Base-by-base conservation (phyloP, 2,113 vertebrate genomes). In the Sylvia atricapilla region DNA sequence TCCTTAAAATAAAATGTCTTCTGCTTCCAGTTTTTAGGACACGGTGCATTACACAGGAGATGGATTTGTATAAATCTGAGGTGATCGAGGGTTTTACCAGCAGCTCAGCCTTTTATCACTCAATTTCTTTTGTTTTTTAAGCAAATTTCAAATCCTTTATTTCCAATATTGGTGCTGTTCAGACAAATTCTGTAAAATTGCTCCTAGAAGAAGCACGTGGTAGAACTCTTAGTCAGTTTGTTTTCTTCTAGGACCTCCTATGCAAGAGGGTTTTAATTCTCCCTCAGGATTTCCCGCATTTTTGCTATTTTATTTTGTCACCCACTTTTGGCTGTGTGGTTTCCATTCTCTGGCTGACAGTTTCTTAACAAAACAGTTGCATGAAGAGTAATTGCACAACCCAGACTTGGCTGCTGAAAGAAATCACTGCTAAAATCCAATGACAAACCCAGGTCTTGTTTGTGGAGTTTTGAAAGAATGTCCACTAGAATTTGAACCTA, bases 21-120 rank as follows among this genome's bases (percentile, higher is more conserved):
- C 90, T 97, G 98, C 98, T 98, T 97, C 96, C 97, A 98, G 98
- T 99, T 99, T 99, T 98, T 98, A 98, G 98, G 98, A 98, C 98
- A 98, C 73, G 86, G 98, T 98, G 97, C 97, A 98, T 96, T 98
- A 97, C 98, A 97, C 96, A 97, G 96, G 98, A 98, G 96, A 98
- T 97, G 33, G 79, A 98, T 98, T 98, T 98, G 98, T 98, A 97
- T 97, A 98, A 98, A 98, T 98, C 97, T 98, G 97, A 99, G 98
- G 97, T 90, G 97, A 98, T 97, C 85, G 90, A 97, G 97, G 97
- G 96, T 97, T 98, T 98, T 98, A 97, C 98, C 98, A 88, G 95
- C 93, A 97, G 98, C 97, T 96, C 96, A 84, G 79, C 93, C 97
- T 97, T 97, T 96, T 93, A 97, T 95, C 93, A 95, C 90, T 91